Evolutionary conservation across 2,113 vertebrate genomes (phyloP), one percentile per base, ranked within the genome.

Genomic region (Lycaon pictus): DNA sequence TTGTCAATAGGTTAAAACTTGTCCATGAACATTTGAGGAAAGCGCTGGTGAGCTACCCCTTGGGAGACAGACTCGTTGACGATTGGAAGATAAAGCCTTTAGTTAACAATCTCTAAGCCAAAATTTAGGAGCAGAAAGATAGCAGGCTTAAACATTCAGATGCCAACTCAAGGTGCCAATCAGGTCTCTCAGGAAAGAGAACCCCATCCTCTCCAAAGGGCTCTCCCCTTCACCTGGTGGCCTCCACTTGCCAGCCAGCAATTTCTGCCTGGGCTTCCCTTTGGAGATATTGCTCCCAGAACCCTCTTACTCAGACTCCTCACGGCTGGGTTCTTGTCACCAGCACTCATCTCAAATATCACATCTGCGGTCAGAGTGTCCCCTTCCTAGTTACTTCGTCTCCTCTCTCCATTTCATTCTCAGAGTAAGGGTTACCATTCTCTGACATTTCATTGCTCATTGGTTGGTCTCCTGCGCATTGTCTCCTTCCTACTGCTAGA

Each of bases 201-300:
- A 0, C 5, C 60, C 62, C n/a, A 1, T 11, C 25, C 5, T 43
- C 63, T 12, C 9, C 35, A 5, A 6, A 5, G 6, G 10, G 17
- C 7, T 43, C 56, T 37, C 20, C 13, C 37, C 8, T 3, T 11
- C 0, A 1, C 22, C 35, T 17, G 5, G 20, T 0, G 2, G 51
- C 25, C 32, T 74, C 11, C 2, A 8, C 13, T 11, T 16, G 32
- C 8, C 4, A 2, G 15, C 15, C 11, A 7, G 1, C n/a, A n/a
- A 25, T 29, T 22, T 27, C 37, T 77, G 12, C 29, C 51, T 8
- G 1, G 16, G 13, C 83, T 3, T 58, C 29, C 13, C 25, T 29
- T 2, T 6, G 32, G 51, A 9, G 1, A 19, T 37, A 11, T 29
- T 67, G 29, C 3, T 29, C 56, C 69, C 3, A 2, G 58, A 51